Conservation (phyloP, 1,140 invertebrate species). For the Drosophila mauritiana region DNA sequence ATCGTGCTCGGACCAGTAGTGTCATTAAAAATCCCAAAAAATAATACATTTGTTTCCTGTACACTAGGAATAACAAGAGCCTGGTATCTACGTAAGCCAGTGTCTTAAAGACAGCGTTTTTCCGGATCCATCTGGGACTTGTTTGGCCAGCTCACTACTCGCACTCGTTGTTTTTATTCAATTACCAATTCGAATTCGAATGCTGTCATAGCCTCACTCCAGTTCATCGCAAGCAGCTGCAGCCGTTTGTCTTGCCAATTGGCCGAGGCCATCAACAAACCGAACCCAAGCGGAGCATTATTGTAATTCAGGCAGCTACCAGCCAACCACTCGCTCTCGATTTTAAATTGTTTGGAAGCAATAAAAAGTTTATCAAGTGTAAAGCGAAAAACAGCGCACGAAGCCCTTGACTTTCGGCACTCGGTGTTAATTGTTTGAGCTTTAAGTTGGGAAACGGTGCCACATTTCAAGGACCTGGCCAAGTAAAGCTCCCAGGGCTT, state of each 20-base stretch:
- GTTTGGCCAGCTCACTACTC: conserved; percentile 53
- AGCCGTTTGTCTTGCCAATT: conserved; percentile 51
- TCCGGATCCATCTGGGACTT: conserved; percentile 29
- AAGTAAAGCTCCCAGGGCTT: conserved; percentile 40
- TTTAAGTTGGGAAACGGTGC: conserved; percentile 47
- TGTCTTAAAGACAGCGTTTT: no score
- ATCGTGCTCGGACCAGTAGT: no score
- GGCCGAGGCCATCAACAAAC: conserved; percentile 39
- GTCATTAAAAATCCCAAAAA: no score
- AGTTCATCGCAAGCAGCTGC: conserved; percentile 43
- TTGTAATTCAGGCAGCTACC: conserved; percentile 56
- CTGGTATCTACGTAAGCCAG: conserved; percentile 12
- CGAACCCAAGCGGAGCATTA: conserved; percentile 29
- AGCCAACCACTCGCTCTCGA: conserved; percentile 28
- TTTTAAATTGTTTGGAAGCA: conserved; percentile 81
- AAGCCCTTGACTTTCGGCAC: conserved; percentile 66
- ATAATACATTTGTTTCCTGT: not conserved
- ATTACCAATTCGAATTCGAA: conserved; percentile 67
- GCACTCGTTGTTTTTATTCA: conserved; percentile 73
- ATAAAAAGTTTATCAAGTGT: conserved; percentile 83
- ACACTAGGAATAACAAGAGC: not conserved
- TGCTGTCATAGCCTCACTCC: conserved; percentile 33
- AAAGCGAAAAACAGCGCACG: conserved; percentile 31
- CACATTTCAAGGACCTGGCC: conserved; percentile 48
- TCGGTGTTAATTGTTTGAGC: conserved; percentile 73